These are phyloP conservation scores for Malthinus seriepunctatus DNA, from an alignment of 2,888 invertebrate species.

Conservation along the genomic window DNA sequence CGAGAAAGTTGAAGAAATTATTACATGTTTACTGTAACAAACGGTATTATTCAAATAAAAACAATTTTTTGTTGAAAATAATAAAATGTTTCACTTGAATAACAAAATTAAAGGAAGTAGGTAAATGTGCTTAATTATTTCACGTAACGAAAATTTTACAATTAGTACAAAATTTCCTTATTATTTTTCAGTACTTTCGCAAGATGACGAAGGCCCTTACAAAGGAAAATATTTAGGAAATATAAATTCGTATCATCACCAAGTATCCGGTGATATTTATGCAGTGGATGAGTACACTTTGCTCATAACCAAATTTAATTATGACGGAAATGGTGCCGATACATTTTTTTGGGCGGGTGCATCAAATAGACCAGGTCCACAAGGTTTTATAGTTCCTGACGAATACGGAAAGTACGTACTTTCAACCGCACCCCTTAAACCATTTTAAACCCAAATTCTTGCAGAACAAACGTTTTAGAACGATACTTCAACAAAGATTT, in stretches of 20 bases:
- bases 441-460: conserved; percentile 36
- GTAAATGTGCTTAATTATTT: too few species aligned
- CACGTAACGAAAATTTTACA: too few species aligned
- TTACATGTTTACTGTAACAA: too few species aligned
- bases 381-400: conserved; percentile 90
- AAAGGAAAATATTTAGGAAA: conserved; percentile 81
- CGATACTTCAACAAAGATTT: conserved; percentile 87
- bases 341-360: conserved; percentile 95
- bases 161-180: background rate
- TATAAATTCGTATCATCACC: conserved; percentile 89
- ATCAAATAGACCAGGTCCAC: conserved; percentile 81
- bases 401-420: conserved; percentile 77
- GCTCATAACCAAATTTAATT: conserved; percentile 78
- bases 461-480: conserved; percentile 81
- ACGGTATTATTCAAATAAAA: too few species aligned
- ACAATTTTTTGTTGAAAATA: too few species aligned
- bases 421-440: background rate
- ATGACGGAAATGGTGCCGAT: conserved; percentile 89
- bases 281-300: conserved; percentile 86
- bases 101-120: too few species aligned
- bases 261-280: conserved; percentile 86
- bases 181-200: conserved; percentile 35
- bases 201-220: conserved; percentile 75
- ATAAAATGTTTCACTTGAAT: too few species aligned
- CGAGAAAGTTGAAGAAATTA: too few species aligned